These are phyloP conservation scores for Scomber japonicus DNA, from an alignment of 2,113 vertebrate species.

Conservation along the genomic window DNA sequence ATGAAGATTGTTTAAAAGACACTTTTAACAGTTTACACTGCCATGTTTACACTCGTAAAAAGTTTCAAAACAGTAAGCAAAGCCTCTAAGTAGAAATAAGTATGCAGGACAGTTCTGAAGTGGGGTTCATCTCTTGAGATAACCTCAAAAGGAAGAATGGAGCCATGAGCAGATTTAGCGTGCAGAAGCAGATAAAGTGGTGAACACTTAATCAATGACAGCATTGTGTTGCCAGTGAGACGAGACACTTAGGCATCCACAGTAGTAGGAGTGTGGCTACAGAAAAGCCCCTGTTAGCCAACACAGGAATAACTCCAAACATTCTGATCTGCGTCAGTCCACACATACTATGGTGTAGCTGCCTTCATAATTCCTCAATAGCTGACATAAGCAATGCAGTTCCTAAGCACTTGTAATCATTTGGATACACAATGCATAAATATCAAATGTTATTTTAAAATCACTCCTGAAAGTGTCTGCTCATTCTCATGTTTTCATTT, in stretches of 20 bases:
- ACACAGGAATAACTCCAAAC: conserved; percentile 12
- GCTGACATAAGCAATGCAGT: background rate
- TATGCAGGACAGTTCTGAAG: conserved; percentile 2
- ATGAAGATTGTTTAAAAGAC: background rate
- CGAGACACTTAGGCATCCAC: conserved; percentile 5
- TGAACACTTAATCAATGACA: conserved; percentile 45
- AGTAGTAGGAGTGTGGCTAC: conserved; percentile 9
- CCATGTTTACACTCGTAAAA: background rate
- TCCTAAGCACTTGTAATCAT: background rate
- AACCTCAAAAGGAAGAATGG: conserved; percentile 20
- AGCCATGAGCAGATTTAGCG: conserved; percentile 12
- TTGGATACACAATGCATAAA: background rate
- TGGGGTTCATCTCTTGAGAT: conserved; percentile 31
- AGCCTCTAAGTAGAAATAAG: background rate
- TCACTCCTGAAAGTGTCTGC: background rate
- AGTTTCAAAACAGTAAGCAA: background rate
- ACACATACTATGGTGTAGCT: background rate
- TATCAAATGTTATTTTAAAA: conserved; percentile 15
- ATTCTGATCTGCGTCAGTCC: background rate
- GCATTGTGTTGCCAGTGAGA: conserved; percentile 39
- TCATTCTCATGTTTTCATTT: background rate
- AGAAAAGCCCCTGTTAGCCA: conserved; percentile 12
- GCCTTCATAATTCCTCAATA: background rate
- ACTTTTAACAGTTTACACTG: background rate
- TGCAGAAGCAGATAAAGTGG: conserved; percentile 42